Evolutionary conservation across 2,888 invertebrate species (phyloP).

Genomic region (Zonitis immaculata): DNA sequence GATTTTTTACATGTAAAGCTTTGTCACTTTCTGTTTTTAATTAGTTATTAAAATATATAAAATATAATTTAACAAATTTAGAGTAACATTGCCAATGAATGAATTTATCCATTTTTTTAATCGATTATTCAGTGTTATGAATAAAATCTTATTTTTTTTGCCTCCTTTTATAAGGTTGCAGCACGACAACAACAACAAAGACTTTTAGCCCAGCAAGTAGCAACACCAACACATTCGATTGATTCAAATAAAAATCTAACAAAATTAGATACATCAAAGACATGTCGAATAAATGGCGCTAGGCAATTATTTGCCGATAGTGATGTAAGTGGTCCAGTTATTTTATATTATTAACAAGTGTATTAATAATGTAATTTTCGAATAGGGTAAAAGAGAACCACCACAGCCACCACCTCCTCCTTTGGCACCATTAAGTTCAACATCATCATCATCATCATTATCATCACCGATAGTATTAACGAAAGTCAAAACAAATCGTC

Average conservation of each 20-base stretch:
- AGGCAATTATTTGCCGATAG: constrained; percentile 44
- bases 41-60: too few relatives aligned
- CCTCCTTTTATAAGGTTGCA: too few relatives aligned
- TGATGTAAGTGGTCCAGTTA: constrained; percentile 44
- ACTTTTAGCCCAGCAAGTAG: constrained; percentile 52
- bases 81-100: too few relatives aligned
- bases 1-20: neutral
- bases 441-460: constrained; percentile 6
- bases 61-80: too few relatives aligned
- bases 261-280: constrained; percentile 41
- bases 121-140: too few relatives aligned
- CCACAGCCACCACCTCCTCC: constrained; percentile 52
- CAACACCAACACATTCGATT: constrained; percentile 24
- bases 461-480: neutral
- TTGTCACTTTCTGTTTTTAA: too few relatives aligned
- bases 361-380: constrained; percentile 36
- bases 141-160: too few relatives aligned
- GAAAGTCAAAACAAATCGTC: constrained; percentile 26
- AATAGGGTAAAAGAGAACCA: constrained; percentile 47
- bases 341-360: constrained; percentile 45
- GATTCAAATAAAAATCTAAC: constrained; percentile 32
- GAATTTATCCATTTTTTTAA: too few relatives aligned
- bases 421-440: constrained; percentile 47
- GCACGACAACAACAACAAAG: constrained; percentile 64
- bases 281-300: constrained; percentile 45